A percentile compares a stretch with the other conserved stretches of the same genome.
Conservation (phyloP, 2,113 vertebrate species). For the Atlantisia rogersi region DNA sequence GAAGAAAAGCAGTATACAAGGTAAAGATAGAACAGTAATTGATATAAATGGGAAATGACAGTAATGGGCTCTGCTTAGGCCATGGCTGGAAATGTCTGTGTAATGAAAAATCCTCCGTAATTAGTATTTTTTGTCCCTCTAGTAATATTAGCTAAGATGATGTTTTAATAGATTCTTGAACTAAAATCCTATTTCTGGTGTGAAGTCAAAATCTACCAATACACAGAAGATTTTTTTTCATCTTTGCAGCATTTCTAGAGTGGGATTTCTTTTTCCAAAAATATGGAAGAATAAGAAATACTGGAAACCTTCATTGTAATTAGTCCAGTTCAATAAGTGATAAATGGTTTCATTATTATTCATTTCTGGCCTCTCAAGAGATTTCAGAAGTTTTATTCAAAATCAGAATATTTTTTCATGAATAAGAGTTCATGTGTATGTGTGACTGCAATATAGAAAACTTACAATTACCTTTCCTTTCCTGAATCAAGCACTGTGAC, state of each 20-base stretch:
- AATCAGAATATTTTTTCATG: not conserved
- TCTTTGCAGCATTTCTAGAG: not conserved
- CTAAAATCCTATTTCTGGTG: not conserved
- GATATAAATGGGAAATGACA: slow-evolving; percentile 20
- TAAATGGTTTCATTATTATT: not conserved
- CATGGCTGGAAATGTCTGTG: not conserved
- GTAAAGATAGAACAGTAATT: slow-evolving; percentile 3
- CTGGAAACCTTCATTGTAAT: not conserved
- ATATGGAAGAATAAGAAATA: not conserved
- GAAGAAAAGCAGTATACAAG: slow-evolving; percentile 1
- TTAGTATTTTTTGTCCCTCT: not conserved
- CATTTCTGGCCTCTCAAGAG: not conserved
- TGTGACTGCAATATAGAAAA: not conserved
- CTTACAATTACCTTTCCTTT: not conserved
- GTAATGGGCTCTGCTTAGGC: not conserved
- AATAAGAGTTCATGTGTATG: not conserved
- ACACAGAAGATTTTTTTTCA: not conserved
- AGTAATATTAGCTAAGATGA: not conserved
- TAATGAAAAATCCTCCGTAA: not conserved
- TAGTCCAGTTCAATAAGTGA: not conserved
- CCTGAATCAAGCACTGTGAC: not conserved
- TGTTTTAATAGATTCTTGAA: not conserved
- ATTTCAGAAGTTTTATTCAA: slow-evolving; percentile 5
- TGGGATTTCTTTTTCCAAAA: not conserved
- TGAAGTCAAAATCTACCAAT: not conserved